Base-by-base conservation (phyloP, 2,797 vertebrate genomes). In the Myiothlypis chrysogaster region DNA sequence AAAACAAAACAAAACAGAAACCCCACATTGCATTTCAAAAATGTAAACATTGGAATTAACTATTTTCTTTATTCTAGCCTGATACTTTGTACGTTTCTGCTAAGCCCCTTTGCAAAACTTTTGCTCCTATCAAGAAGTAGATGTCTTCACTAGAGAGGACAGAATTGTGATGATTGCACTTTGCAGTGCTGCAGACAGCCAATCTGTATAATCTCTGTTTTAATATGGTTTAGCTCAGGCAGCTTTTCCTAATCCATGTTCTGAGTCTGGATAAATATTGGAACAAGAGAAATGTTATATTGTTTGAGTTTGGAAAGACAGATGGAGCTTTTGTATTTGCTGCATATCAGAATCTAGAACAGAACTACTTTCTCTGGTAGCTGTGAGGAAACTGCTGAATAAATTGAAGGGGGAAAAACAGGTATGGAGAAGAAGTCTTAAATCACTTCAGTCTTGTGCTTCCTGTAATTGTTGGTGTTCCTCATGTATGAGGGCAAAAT, bases 181-280 rank as follows among this genome's bases (percentile, higher is more conserved):
- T 60, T 32, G 28, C 46, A 70, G 18, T 55, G 22, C 30, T 72
- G n/a, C 49, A 76, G 25, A 44, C 12, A 72, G 10, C 3, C 19
- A 70, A 46, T 57, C 69, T 82, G 16, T 70, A 59, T 65, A 86
- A 96, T 90, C 65, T 90, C 73, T 89, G 56, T 41, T 83, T 73
- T 80, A 28, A 80, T 86, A 65, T 37, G 24, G 10, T 73, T 87
- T 89, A 73, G 25, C n/a, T 95, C n/a, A 83, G 43, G 12, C n/a
- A 83, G 30, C 20, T 92, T 92, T 91, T 75, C 35, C 10, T 87
- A 80, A 87, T 89, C 61, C 15, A 6, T 39, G 14, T 71, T 60
- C 46, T 47, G 32, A 66, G 17, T 16, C 61, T 93, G 22, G 35
- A 7, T 84, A 93, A 93, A 96, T 55, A 93, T 39, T 87, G 22